Evolutionary conservation across 1,140 invertebrate species (phyloP).

Genomic region (Glomeris maerens): DNA sequence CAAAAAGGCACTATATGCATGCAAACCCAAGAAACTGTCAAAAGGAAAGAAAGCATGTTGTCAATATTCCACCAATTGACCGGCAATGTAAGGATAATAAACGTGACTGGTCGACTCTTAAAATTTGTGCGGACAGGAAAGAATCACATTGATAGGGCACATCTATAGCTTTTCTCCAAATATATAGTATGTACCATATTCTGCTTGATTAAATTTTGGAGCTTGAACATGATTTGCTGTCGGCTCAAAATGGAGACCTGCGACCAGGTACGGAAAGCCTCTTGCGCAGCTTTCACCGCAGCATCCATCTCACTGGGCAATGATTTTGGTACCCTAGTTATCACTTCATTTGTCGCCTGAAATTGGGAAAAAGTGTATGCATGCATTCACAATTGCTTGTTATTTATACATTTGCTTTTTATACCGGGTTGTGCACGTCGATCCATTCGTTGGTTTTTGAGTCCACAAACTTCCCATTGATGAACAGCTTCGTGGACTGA

Average conservation of each 20-base stretch:
- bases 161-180: conserved; percentile 7
- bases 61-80: too few relatives aligned
- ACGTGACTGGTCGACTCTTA: too few relatives aligned
- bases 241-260: conserved; percentile 81
- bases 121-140: too few relatives aligned
- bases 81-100: too few relatives aligned
- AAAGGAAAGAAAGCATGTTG: background rate
- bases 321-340: conserved; percentile 72
- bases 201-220: conserved; percentile 57
- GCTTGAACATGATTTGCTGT: conserved; percentile 92
- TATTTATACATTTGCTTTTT: background rate
- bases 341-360: conserved; percentile 49
- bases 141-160: too few relatives aligned
- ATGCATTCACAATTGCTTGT: background rate
- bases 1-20: too few relatives aligned
- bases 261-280: conserved; percentile 73
- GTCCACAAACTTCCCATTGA: conserved; percentile 88
- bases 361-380: conserved; percentile 2
- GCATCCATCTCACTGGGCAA: conserved; percentile 82
- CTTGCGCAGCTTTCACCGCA: conserved; percentile 73
- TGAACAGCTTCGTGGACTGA: conserved; percentile 86
- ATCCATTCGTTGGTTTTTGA: conserved; percentile 86
- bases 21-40: conserved; percentile 4
- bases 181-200: conserved; percentile 44
- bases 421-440: conserved; percentile 77